Conservation (phyloP, 2,797 vertebrate genomes). For the Tolypeutes matacus region DNA sequence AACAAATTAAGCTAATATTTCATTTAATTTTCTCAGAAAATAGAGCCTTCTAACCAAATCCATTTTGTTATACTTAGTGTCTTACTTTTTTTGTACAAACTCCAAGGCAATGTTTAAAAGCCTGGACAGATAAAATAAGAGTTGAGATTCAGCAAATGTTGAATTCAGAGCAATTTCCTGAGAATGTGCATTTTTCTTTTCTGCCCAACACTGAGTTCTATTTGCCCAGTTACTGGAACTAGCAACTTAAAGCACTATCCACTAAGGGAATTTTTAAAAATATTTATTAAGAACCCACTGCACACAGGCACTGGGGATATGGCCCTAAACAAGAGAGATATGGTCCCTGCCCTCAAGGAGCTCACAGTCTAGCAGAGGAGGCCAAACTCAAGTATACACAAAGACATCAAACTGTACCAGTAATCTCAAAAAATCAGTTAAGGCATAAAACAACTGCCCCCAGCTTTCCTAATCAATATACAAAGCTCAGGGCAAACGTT, state of each 20-base stretch:
- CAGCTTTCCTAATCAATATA: conserved; percentile 17
- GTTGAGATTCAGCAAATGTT: conserved; percentile 26
- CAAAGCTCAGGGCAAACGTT: not conserved
- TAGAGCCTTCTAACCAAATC: conserved; percentile 10
- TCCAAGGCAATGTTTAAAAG: conserved; percentile 38
- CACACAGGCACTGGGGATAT: not conserved
- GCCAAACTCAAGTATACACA: conserved; percentile 60
- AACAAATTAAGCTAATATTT: conserved; percentile 32
- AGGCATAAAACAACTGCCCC: conserved; percentile 13
- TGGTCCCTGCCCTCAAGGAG: conserved; percentile 3
- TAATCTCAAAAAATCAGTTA: conserved; percentile 73
- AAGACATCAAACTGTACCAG: conserved; percentile 40
- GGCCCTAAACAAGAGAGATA: not conserved
- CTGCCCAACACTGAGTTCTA: conserved; percentile 78
- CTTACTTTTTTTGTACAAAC: conserved; percentile 56
- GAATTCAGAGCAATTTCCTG: conserved; percentile 47
- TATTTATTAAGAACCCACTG: conserved; percentile 34
- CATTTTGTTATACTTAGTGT: not conserved
- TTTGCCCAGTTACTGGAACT: conserved; percentile 66
- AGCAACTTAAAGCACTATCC: conserved; percentile 77
- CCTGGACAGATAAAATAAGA: conserved; percentile 31
- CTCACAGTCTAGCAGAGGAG: conserved; percentile 8
- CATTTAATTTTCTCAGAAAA: conserved; percentile 27
- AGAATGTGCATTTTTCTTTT: conserved; percentile 74
- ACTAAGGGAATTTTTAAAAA: conserved; percentile 59